Base-by-base conservation (phyloP, 1,140 invertebrate species). In the Metaphire vulgaris region DNA sequence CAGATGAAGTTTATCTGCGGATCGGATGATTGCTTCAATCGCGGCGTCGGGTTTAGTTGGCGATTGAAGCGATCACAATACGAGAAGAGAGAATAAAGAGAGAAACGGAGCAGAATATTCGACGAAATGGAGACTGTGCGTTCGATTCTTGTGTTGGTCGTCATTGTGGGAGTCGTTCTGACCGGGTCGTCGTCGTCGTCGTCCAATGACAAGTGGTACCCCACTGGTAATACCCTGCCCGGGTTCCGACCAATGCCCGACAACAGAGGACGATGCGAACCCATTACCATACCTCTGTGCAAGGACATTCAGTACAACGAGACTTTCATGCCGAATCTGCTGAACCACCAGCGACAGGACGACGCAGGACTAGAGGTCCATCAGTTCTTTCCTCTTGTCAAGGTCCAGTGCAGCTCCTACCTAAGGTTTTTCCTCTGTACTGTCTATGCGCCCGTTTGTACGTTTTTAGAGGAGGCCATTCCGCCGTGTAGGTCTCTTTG, bases 401-500 rank as follows among this genome's bases (percentile, higher is more conserved):
- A 98, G 88, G 91, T 98, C 1, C 91, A 95, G 80, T 99, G 97
- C 85, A 97, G 94, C 79, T 90, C 92, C 0, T 93, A 98, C 85
- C 87, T 98, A 33, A 92, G 95, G 83, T 92, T 98, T 78, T 99
- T 99, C 84, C 87, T 99, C 28, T 99, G 98, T 87, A 92, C 95
- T 0, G 90, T 99, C 72, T 99, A 95, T 85, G 93, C 92, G 2
- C 97, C 98, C 0, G 92, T 99, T 0, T 99, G 97, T 79, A 86
- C 84, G 1, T 81, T 97, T 72, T 85, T 98, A 75, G 93, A 96
- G 33, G 87, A 89, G 78, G 91, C 95, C 0, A 90, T 99, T 78
- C 95, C 94, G 0, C 96, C 97, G 0, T 99, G 97, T 83, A 89
- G 93, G 56, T 92, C 92, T 26, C 78, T 86, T 14, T 86, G 85